A percentile compares a stretch with the other conserved stretches of the same genome.
phyloP scores from a whole-genome alignment of 2,888 invertebrate species.

The Drosophila subquinaria region DNA sequence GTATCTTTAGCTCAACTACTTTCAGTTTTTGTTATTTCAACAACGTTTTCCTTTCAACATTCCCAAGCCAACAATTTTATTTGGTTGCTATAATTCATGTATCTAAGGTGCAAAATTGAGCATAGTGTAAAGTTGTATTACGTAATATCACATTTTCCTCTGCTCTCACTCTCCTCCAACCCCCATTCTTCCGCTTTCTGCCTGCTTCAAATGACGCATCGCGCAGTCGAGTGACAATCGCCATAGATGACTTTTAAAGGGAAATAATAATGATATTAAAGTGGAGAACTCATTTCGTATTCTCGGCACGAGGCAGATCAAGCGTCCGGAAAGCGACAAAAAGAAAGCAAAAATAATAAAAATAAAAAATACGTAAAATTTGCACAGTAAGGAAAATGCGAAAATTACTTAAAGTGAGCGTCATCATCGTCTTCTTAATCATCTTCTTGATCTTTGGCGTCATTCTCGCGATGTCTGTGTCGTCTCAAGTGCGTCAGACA shows the following conservation, averaged over 20 bases:
- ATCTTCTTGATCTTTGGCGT: conserved; percentile 7
- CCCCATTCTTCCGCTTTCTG: background rate
- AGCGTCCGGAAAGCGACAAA: conserved; percentile 20
- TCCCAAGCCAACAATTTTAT: background rate
- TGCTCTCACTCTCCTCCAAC: too few relatives aligned
- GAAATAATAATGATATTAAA: conserved; percentile 3
- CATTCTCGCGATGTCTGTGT: conserved; percentile 24
- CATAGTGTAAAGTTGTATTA: conserved; percentile 15
- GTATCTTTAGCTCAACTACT: background rate
- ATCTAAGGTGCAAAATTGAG: conserved; percentile 5
- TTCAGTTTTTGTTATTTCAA: conserved; percentile 3
- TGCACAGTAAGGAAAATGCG: conserved; percentile 27
- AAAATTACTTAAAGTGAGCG: conserved; percentile 31
- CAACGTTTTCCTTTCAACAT: conserved; percentile 10
- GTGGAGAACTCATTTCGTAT: conserved; percentile 35
- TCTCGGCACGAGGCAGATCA: conserved; percentile 44
- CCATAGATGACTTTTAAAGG: conserved; percentile 21
- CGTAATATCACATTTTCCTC: conserved; percentile 13
- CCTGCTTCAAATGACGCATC: conserved; percentile 46
- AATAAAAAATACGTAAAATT: conserved; percentile 21
- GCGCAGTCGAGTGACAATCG: conserved; percentile 37
- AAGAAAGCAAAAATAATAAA: conserved; percentile 26
- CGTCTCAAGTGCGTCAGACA: conserved; percentile 54
- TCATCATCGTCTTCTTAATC: conserved; percentile 19
- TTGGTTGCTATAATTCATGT: conserved; percentile 6